phyloP scores from a whole-genome alignment of 2,888 invertebrate species.

The Rhagonycha fulva region DNA sequence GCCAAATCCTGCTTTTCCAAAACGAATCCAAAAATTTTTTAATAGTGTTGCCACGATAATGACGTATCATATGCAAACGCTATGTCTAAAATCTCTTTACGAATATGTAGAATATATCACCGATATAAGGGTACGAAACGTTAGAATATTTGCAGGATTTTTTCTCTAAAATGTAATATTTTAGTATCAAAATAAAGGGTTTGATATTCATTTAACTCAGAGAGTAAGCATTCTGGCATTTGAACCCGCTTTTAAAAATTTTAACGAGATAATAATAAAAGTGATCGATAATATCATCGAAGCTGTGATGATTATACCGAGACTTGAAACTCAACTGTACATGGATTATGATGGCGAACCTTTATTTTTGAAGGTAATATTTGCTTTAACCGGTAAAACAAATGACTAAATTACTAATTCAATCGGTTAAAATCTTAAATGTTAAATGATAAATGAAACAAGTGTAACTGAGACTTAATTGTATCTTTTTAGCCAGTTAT shows the following conservation, averaged over 20 bases:
- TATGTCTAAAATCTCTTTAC: slow-evolving; percentile 78
- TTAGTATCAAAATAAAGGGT: slow-evolving; percentile 72
- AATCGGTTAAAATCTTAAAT: too few species aligned
- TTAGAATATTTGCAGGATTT: background rate
- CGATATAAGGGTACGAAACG: slow-evolving; percentile 67
- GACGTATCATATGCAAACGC: slow-evolving; percentile 83
- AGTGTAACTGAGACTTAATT: too few species aligned
- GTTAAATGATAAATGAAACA: too few species aligned
- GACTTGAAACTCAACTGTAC: slow-evolving; percentile 80
- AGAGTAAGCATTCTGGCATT: slow-evolving; percentile 68
- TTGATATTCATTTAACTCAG: slow-evolving; percentile 64
- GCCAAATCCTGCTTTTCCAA: slow-evolving; percentile 67
- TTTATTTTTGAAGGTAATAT: slow-evolving; percentile 45
- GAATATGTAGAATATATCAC: slow-evolving; percentile 79
- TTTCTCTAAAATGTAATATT: slow-evolving; percentile 31
- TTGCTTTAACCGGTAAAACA: too few species aligned
- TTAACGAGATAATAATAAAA: slow-evolving; percentile 70
- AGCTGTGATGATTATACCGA: slow-evolving; percentile 72
- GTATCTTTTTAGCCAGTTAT: slow-evolving; percentile 70
- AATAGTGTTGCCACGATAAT: slow-evolving; percentile 85
- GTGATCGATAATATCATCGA: slow-evolving; percentile 77
- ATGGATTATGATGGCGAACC: slow-evolving; percentile 61
- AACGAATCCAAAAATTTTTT: slow-evolving; percentile 76
- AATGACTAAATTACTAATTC: too few species aligned
- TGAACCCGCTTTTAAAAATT: slow-evolving; percentile 76